Base-by-base conservation (phyloP, 2,888 invertebrate species). In the Lapara coniferarum region DNA sequence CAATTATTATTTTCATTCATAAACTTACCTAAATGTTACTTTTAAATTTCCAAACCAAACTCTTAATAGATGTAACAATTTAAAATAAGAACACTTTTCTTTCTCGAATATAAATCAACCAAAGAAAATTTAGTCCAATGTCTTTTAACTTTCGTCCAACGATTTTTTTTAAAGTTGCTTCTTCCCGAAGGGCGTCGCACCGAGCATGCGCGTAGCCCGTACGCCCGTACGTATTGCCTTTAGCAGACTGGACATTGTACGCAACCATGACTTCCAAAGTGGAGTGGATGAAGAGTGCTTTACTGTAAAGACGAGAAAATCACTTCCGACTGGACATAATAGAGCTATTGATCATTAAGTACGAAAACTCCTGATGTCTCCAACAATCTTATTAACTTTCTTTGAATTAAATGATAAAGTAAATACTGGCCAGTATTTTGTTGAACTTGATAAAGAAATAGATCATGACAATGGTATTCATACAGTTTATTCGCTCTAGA, bases 171-270 rank as follows among this genome's bases (percentile, higher is more conserved):
- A 71, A 74, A 71, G 71, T 74, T 71, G 71, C 81, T 78, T 78
- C 79, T 70, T 75, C 72, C 66, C 57, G 76, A 80, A 83, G 83
- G 85, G 83, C 81, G 73, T 71, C 74, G 73, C 78, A 75, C 75
- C 77, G 75, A 75, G 81, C 81, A 80, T 81, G 81, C 84, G 79
- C 82, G 79, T 79, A 73, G 83, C 78, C 82, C 85, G 87, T 86
- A 83, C 84, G 85, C 76, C 81, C 85, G 81, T 78, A 83, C 81
- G 86, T 85, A 86, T 81, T 86, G 92, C 89, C 87, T 88, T 86
- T 80, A 85, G 81, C 83, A 85, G 86, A 92, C 92, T 92, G 92
- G 89, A 84, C 86, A 82, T 78, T 76, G 78, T 80, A 85, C 83
- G 86, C 85, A 81, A 82, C 86, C 83, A 87, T 88, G 82, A 75